phyloP scores from a whole-genome alignment of 2,888 invertebrate genomes.

The Adelphocoris suturalis region DNA sequence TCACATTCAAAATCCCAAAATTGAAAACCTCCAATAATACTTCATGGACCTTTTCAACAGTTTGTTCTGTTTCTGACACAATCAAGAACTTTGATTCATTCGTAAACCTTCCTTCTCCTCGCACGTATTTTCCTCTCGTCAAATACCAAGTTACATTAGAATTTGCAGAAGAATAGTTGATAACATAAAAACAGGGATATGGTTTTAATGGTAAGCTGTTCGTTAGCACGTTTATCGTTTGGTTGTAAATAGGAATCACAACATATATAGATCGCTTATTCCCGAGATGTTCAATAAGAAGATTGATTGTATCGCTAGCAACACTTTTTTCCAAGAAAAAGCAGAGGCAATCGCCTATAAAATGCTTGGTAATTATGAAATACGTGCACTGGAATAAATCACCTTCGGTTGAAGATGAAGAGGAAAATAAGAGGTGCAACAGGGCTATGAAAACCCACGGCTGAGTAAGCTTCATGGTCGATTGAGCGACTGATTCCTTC shows the following conservation, averaged over 20 bases:
- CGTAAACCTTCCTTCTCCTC: neutral
- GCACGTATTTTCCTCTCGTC: neutral
- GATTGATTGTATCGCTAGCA: neutral
- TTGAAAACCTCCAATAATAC: conserved; percentile 32
- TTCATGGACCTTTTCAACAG: neutral
- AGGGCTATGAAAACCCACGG: neutral
- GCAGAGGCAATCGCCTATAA: conserved; percentile 37
- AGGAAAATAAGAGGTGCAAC: neutral
- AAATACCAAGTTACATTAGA: conserved; percentile 47
- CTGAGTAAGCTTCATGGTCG: conserved; percentile 13
- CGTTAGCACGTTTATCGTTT: neutral
- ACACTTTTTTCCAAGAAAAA: conserved; percentile 22
- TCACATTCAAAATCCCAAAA: conserved; percentile 38
- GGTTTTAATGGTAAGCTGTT: conserved; percentile 3
- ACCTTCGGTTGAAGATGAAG: neutral
- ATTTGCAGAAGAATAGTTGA: neutral
- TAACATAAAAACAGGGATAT: conserved; percentile 59
- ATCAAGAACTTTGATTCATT: conserved; percentile 24
- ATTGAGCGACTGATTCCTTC: conserved; percentile 1
- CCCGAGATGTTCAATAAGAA: neutral
- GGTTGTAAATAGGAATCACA: neutral
- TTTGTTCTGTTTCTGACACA: conserved; percentile 8
- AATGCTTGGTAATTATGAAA: conserved; percentile 23
- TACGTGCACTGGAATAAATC: conserved; percentile 22
- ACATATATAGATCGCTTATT: neutral